Percentiles rank a stretch among this genome's conserved stretches.
Evolutionary conservation across 2,888 invertebrate genomes (phyloP).

Genomic region (Lepidochitona cinerea): DNA sequence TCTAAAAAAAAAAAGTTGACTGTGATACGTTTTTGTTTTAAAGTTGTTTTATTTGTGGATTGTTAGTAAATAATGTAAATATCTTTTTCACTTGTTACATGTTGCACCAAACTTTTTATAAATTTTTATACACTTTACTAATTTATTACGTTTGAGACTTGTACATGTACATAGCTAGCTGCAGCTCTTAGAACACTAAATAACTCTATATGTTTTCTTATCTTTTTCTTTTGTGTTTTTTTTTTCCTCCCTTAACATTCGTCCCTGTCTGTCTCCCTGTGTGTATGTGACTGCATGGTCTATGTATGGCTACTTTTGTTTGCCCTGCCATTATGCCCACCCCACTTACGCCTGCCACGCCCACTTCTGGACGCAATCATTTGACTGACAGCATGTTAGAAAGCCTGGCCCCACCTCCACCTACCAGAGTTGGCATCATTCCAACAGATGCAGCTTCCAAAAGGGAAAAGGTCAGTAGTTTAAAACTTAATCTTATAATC

Average conservation of each 20-base stretch:
- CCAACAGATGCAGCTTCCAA: conserved; percentile 3
- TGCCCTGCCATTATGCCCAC: background rate
- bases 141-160: no score
- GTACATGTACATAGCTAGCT: no score
- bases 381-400: conserved; percentile 15
- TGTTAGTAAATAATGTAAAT: no score
- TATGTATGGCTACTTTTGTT: background rate
- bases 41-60: no score
- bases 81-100: no score
- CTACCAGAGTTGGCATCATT: conserved; percentile 17
- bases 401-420: conserved; percentile 10
- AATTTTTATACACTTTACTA: no score
- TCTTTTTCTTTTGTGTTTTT: background rate
- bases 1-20: no score
- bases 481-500: background rate
- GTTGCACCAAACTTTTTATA: no score
- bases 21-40: no score
- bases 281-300: conserved; percentile 4
- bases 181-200: no score
- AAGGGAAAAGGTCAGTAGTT: conserved; percentile 16
- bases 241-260: background rate
- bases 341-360: background rate
- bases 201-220: no score
- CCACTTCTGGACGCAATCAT: background rate
- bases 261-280: background rate